Conservation (phyloP, 2,888 invertebrate species). For the Drosophila kuntzei region DNA sequence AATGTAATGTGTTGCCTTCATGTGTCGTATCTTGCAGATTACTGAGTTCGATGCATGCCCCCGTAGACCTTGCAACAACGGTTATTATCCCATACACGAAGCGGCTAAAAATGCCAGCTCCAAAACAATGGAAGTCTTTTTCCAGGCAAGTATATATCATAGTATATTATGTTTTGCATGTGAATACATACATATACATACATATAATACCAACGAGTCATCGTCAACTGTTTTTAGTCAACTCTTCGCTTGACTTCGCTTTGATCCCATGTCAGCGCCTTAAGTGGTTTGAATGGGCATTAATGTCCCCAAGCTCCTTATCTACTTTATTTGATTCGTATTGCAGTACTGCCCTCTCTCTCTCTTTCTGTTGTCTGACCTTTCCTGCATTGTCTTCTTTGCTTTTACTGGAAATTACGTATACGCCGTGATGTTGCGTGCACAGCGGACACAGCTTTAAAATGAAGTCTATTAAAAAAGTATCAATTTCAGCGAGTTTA, state of each 20-base stretch:
- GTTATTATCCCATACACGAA: conserved; percentile 95
- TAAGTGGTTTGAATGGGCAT: conserved; percentile 47
- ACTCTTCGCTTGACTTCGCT: neutral
- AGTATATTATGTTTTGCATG: conserved; percentile 21
- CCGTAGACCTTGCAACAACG: conserved; percentile 93
- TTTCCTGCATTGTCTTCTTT: conserved; percentile 39
- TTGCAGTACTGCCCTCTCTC: conserved; percentile 27
- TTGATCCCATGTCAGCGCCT: conserved; percentile 40
- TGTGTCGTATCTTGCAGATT: conserved; percentile 87
- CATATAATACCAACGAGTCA: neutral
- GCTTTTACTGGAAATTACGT: conserved; percentile 38
- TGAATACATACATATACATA: neutral
- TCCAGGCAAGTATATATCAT: conserved; percentile 86
- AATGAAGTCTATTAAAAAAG: conserved; percentile 59
- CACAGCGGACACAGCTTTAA: conserved; percentile 21
- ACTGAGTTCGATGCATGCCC: conserved; percentile 92
- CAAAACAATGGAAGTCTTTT: conserved; percentile 92
- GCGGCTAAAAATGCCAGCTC: conserved; percentile 96
- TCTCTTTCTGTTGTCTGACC: conserved; percentile 37
- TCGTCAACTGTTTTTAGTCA: neutral
- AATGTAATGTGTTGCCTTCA: conserved; percentile 41
- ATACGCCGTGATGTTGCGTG: conserved; percentile 42
- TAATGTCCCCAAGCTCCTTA: conserved; percentile 46
- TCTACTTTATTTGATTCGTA: conserved; percentile 61
- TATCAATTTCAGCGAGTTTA: conserved; percentile 57